phyloP scores from a whole-genome alignment of 2,888 invertebrate genomes.

The Netelia fuscicornis region DNA sequence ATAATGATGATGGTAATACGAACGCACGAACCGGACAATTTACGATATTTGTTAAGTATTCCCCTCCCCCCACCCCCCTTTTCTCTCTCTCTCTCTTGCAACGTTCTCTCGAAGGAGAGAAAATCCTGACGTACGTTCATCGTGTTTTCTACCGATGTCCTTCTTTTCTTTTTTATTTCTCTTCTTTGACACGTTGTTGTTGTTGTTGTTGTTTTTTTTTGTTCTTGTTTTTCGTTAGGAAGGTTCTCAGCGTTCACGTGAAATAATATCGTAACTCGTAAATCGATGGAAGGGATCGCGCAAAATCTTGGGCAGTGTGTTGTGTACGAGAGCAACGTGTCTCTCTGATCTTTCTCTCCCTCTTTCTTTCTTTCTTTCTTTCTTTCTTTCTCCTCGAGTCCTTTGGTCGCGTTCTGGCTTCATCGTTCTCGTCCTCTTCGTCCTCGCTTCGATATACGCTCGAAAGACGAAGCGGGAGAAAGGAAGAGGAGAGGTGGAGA shows the following conservation, averaged over 20 bases:
- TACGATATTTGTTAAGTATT: conserved; percentile 56
- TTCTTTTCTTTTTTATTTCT: conserved; percentile 20
- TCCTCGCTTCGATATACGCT: conserved; percentile 37
- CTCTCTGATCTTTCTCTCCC: conserved; percentile 26
- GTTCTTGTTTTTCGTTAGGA: conserved; percentile 14
- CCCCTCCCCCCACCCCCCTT: not conserved
- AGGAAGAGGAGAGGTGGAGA: conserved; percentile 31
- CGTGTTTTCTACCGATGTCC: conserved; percentile 7
- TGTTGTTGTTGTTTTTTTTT: not conserved
- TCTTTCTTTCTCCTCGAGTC: conserved; percentile 25
- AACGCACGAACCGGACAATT: conserved; percentile 53
- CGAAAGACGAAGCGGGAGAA: conserved; percentile 14
- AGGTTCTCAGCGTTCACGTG: conserved; percentile 49
- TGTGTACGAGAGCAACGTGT: conserved; percentile 50
- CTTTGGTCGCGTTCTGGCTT: conserved; percentile 25
- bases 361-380: conserved; percentile 2
- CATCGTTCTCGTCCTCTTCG: conserved; percentile 19
- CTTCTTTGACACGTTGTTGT: not conserved
- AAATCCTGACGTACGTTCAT: not conserved
- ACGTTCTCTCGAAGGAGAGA: not conserved
- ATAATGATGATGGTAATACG: conserved; percentile 35
- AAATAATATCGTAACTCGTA: conserved; percentile 67
- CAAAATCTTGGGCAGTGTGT: conserved; percentile 58
- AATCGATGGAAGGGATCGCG: conserved; percentile 63
- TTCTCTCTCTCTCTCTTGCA: conserved; percentile 29